Base-by-base conservation (phyloP, 2,113 vertebrate species). In the Callopanchax toddi region DNA sequence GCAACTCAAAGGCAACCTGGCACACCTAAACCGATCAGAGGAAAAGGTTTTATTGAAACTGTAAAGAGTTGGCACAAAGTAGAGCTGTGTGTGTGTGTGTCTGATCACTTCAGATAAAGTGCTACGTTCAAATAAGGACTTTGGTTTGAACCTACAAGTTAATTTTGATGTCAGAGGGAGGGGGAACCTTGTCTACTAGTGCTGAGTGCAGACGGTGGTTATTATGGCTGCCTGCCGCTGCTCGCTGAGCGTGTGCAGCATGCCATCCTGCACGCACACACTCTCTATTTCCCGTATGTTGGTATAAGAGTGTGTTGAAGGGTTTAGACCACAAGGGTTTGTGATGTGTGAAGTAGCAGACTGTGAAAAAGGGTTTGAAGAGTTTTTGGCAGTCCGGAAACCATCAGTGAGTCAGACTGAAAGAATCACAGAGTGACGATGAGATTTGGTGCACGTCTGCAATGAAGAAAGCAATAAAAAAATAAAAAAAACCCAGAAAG, bases 251-350 rank as follows among this genome's bases (percentile, higher is more conserved):
- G 22, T 39, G 36, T 48, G 59, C 46, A 12, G 17, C 74, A 29
- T 84, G 79, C 22, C 26, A 3, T 13, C 1, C 60, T 70, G 78
- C 78, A 86, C 37, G 68, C 63, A 89, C 84, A 12, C 79, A 61
- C 20, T 42, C 71, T 70, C 70, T 73, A 40, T 77, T 83, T 80
- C 44, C 53, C 59, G 22, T 59, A n/a, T 21, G 52, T n/a, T 40
- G 12, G 54, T 6, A 49, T 0, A 18, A 42, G 40, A 6, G 18
- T 7, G 36, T 11, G 48, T 39, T 0, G 59, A 9, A 34, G 52
- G 48, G 32, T 56, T 66, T 57, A 49, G 52, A 76, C 78, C 67
- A 53, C 65, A 56, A n/a, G 11, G 7, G 3, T 39, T 36, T 79
- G 57, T 61, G 60, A 77, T 54, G 13, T 36, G 51, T 23, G 42